phyloP scores from a whole-genome alignment of 2,888 invertebrate genomes.

The Drosophila subquinaria region DNA sequence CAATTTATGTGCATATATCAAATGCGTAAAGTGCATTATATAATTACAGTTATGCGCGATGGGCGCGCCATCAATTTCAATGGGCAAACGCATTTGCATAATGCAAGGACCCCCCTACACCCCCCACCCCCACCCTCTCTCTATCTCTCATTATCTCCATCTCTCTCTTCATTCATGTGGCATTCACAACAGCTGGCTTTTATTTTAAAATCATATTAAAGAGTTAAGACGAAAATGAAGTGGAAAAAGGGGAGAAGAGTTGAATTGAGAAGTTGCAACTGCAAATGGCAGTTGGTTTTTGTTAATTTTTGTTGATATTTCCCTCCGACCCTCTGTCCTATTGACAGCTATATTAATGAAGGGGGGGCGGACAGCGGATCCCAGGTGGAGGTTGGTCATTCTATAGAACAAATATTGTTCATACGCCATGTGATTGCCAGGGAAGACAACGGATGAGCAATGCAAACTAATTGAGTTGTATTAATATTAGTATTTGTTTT shows the following conservation, averaged over 20 bases:
- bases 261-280: conserved; percentile 27
- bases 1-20: conserved; percentile 24
- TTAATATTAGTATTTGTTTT: neutral
- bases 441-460: neutral
- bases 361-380: neutral
- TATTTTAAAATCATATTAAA: conserved; percentile 14
- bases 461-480: neutral
- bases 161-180: neutral
- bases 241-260: neutral
- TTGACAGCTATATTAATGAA: conserved; percentile 24
- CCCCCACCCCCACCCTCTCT: neutral
- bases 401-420: conserved; percentile 8
- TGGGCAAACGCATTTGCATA: conserved; percentile 71
- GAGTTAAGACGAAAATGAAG: neutral
- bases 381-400: neutral
- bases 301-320: conserved; percentile 3
- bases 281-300: conserved; percentile 35
- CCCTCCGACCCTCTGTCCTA: neutral
- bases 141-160: neutral
- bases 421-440: conserved; percentile 9
- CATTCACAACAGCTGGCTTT: conserved; percentile 22
- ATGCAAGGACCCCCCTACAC: conserved; percentile 28
- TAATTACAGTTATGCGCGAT: conserved; percentile 69
- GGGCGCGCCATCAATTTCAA: conserved; percentile 68
- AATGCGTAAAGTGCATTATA: conserved; percentile 65